A percentile compares a stretch with the other conserved stretches of the same genome.
Conservation (phyloP, 2,113 vertebrate species). For the Ammodramus savannarum region DNA sequence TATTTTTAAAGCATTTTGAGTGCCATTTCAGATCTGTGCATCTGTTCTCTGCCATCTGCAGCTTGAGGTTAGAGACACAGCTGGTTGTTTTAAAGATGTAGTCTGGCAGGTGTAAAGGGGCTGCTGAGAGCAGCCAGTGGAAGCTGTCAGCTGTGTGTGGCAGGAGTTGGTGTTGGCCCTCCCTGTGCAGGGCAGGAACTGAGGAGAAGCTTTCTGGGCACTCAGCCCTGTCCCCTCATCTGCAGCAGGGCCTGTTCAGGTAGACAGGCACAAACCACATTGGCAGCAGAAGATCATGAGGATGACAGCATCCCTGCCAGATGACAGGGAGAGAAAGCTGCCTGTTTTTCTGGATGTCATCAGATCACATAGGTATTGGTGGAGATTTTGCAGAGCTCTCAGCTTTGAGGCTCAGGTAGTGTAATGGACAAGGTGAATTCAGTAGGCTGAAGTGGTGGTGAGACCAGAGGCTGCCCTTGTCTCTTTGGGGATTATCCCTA, state of each 20-base stretch:
- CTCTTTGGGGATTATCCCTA: neutral
- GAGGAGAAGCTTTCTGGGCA: neutral
- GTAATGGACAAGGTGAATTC: neutral
- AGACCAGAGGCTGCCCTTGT: neutral
- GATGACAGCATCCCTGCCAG: neutral
- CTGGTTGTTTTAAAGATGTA: neutral
- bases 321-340: neutral
- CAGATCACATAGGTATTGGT: neutral
- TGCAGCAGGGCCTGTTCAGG: neutral
- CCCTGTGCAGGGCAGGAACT: neutral
- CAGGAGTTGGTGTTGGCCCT: neutral
- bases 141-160: rapidly evolving
- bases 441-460: neutral
- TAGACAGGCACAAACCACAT: neutral
- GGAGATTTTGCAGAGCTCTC: neutral
- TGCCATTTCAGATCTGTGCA: neutral
- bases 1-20: neutral
- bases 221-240: neutral
- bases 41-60: neutral
- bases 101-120: neutral
- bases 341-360: neutral
- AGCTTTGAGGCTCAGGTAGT: neutral
- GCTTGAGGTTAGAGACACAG: neutral
- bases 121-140: neutral
- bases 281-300: neutral